Base-by-base conservation (phyloP, 2,113 vertebrate species). In the Nymphicus hollandicus region DNA sequence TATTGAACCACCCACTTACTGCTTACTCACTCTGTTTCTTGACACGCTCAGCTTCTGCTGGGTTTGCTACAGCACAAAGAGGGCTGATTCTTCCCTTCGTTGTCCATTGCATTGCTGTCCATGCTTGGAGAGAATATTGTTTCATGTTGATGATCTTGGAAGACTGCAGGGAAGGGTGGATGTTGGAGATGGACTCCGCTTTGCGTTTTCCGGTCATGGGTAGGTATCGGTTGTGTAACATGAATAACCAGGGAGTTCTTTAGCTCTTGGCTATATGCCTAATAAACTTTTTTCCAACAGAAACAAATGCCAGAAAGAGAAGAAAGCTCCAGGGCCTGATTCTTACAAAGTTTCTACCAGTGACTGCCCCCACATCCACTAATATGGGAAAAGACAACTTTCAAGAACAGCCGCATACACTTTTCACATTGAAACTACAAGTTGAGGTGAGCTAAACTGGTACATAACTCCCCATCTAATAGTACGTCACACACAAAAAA, bases 21-120 rank as follows among this genome's bases (percentile, higher is more conserved):
- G 78, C 90, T 97, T 95, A 92, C 79, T 97, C 96, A 96, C 84
- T 95, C 85, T 94, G 81, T 90, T 89, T 84, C 86, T 92, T 89
- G 92, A 92, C 94, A 95, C 35, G 29, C 88, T 92, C 85, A 58
- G 90, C 77, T 96, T 94, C 84, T 97, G 74, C 69, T 93, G 76
- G 58, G 43, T 31, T 95, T 93, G 83, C 60, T 81, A 47, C 22
- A 72, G 61, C 33, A 39, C 37, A 83, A 37, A 61, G 35, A 60
- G 69, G 70, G 56, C 55, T 79, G 44, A 64, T 74, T 78, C 61
- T 84, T 91, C n/a, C 17, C 33, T 86, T 73, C 55, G 77, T 72
- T 77, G 63, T 73, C 58, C 37, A 24, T 78, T 58, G 35, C 1
- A 1, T 56, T 85, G 35, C 68, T 83, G 27, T 41, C 86, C 19